Conservation (phyloP, 1,140 invertebrate genomes). For the Cataglyphis hispanica region DNA sequence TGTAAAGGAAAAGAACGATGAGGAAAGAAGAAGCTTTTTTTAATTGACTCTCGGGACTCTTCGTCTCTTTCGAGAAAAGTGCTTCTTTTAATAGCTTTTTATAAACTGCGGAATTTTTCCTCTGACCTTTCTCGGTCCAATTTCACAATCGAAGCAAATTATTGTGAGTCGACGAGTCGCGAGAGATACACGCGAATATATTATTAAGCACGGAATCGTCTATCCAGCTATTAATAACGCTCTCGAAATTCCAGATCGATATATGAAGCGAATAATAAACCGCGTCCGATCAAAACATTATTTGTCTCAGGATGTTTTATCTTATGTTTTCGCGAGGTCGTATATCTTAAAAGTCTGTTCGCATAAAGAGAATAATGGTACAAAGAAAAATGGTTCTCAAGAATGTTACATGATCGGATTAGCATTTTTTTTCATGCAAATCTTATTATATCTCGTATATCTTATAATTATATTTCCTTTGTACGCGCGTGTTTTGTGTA, state of each 20-base stretch:
- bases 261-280: constrained; percentile 52
- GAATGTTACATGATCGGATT: constrained; percentile 3
- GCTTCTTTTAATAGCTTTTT: neutral
- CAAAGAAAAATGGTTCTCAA: neutral
- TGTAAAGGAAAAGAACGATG: neutral
- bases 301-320: constrained; percentile 3
- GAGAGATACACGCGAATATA: constrained; percentile 41
- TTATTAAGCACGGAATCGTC: constrained; percentile 46
- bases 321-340: neutral
- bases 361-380: neutral
- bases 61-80: neutral
- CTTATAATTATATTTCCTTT: neutral
- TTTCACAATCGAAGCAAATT: constrained; percentile 43
- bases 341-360: neutral
- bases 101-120: constrained; percentile 39
- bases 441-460: neutral
- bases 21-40: neutral
- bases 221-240: constrained; percentile 33
- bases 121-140: constrained; percentile 36
- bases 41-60: neutral
- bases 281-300: neutral
- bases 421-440: neutral
- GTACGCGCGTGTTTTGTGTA: too few relatives aligned
- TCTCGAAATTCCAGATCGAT: constrained; percentile 42
- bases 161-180: constrained; percentile 24